Evolutionary conservation across 2,888 invertebrate genomes (phyloP).

Genomic region (Ectemnius continuus): DNA sequence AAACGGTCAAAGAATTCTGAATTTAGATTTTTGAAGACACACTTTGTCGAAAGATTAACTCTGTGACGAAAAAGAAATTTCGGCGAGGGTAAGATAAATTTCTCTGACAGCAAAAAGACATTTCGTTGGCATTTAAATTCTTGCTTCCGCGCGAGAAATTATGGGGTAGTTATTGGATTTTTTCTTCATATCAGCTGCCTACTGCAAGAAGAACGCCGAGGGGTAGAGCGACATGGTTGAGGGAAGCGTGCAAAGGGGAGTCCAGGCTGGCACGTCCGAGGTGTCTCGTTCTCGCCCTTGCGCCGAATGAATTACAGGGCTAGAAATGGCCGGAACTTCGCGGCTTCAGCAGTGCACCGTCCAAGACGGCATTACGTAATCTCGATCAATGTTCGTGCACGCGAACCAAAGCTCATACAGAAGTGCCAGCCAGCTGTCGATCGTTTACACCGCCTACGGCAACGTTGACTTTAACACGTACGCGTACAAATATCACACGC

Average conservation of each 20-base stretch:
- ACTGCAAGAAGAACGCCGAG: neutral
- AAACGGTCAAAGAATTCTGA: neutral
- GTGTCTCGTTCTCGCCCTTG: no score
- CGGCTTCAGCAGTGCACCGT: neutral
- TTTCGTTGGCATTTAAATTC: constrained; percentile 53
- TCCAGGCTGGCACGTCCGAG: no score
- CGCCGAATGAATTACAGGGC: no score
- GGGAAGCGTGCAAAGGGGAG: no score
- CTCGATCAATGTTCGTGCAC: neutral
- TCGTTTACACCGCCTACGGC: neutral
- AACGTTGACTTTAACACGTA: neutral
- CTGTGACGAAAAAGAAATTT: neutral
- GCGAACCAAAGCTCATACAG: neutral
- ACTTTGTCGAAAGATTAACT: neutral
- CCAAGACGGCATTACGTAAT: neutral
- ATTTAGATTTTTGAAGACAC: neutral
- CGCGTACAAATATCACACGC: neutral
- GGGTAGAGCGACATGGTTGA: no score
- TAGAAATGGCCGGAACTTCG: neutral
- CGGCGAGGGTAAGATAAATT: neutral
- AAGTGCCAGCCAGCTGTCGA: neutral
- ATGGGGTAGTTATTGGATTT: constrained; percentile 42
- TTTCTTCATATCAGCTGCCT: constrained; percentile 8
- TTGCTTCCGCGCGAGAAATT: constrained; percentile 41
- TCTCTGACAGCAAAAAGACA: constrained; percentile 15